Evolutionary conservation across 2,797 vertebrate genomes (phyloP), one percentile per base, ranked within the genome.

Genomic region (Rhabdophis nuchalis): DNA sequence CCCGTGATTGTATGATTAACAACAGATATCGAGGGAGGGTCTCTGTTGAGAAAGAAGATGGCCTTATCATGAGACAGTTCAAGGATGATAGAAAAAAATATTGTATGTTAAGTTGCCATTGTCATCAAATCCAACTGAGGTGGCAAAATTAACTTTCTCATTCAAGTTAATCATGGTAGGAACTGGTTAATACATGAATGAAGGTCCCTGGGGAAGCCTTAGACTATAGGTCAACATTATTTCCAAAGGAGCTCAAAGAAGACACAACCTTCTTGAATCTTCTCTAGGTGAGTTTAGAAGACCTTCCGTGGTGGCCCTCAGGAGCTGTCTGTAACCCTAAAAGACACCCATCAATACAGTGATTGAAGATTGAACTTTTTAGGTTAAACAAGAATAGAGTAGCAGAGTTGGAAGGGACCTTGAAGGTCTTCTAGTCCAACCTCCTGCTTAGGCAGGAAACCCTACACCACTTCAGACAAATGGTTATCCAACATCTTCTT

Each of bases 251-350:
- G 8, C 32, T 41, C 3, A 32, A 20, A 41, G 18, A 16, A 41
- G 32, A 9, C 32, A 20, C 68, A 20, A 77, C 3, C 1, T 82
- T 46, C 1, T 18, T 36, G n/a, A 72, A 36, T 18, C 32, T 72
- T 20, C n/a, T 32, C 2, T 36, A 20, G n/a, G 16, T 36, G 4
- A 82, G 20, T 46, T 82, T 25, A 82, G 20, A 46, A 77, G 32
- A 5, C 20, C 4, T 9, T 77, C 18, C 5, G 32, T 46, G n/a
- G 11, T 27, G 7, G 14, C 64, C 50, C 16, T n/a, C 12, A 41
- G 20, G 95, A 95, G 95, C 97, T 97, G 95, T 97, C 97, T 95
- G 41, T 89, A 96, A 97, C 97, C 85, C 97, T 97, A 96, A 96
- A 88, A 2, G 1, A 10, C 60, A 2, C 52, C 3, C 18, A 54